These are phyloP conservation scores for Linyphia triangularis DNA, from an alignment of 2,888 invertebrate species.

Conservation along the genomic window DNA sequence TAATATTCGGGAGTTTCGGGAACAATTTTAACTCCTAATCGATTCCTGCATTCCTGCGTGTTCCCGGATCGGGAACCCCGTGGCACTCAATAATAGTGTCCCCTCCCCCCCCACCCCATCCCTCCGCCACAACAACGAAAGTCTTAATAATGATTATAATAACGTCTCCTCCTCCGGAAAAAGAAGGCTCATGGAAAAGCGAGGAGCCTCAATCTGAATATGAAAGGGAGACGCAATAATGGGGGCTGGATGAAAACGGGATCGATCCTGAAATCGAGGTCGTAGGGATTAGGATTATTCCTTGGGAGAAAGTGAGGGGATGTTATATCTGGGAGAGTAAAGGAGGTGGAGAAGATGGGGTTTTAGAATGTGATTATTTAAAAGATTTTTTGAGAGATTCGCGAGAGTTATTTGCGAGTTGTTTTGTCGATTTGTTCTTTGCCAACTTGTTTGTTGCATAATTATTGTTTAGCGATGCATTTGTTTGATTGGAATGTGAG, in stretches of 20 bases:
- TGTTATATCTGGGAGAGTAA: constrained; percentile 1
- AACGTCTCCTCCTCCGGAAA: constrained; percentile 13
- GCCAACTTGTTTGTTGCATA: too few relatives aligned
- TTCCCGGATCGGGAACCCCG: constrained; percentile 26
- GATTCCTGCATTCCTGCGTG: constrained; percentile 50
- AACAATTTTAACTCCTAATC: constrained; percentile 61
- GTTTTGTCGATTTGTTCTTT: too few relatives aligned
- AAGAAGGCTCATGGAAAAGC: background rate
- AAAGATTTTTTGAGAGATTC: too few relatives aligned
- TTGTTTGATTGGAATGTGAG: too few relatives aligned
- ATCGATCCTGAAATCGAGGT: constrained; percentile 63
- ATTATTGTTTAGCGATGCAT: too few relatives aligned
- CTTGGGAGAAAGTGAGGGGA: background rate
- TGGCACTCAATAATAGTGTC: constrained; percentile 42
- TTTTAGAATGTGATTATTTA: too few relatives aligned
- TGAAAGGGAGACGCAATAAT: constrained; percentile 42
- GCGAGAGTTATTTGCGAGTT: too few relatives aligned
- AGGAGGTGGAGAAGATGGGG: background rate
- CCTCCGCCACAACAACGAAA: constrained; percentile 15
- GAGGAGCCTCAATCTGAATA: constrained; percentile 40
- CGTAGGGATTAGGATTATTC: constrained; percentile 52
- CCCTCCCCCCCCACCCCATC: too few relatives aligned
- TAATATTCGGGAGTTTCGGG: constrained; percentile 32
- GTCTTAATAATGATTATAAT: constrained; percentile 65
- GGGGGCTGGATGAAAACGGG: constrained; percentile 19